Evolutionary conservation across 2,113 vertebrate species (phyloP).

Genomic region (Cryptomyrus ogoouensis): DNA sequence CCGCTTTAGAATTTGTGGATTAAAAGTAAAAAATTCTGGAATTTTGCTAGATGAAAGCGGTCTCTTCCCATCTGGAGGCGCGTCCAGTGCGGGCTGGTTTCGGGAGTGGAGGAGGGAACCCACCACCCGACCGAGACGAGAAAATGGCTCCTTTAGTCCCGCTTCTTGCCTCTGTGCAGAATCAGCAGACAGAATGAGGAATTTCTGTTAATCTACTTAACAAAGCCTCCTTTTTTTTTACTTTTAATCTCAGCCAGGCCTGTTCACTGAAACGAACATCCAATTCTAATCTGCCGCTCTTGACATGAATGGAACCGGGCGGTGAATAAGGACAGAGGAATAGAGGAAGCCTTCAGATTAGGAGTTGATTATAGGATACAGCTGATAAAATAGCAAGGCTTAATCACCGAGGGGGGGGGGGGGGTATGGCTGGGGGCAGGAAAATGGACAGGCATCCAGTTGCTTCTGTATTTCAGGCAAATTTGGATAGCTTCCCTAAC

Average conservation of each 20-base stretch:
- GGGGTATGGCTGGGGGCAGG: neutral
- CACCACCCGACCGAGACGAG: neutral
- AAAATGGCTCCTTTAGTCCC: conserved; percentile 11
- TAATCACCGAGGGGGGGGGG: neutral
- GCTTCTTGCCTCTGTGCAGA: conserved; percentile 29
- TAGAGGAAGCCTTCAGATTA: conserved; percentile 24
- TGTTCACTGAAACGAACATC: conserved; percentile 25
- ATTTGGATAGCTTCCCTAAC: neutral
- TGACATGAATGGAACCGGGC: conserved; percentile 18
- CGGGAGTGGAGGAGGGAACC: neutral
- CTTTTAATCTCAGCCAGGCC: conserved; percentile 34
- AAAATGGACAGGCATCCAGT: neutral
- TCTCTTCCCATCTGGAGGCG: neutral
- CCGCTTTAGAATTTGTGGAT: neutral
- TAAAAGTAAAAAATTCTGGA: neutral
- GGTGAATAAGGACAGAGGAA: conserved; percentile 22
- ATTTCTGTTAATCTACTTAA: conserved; percentile 44
- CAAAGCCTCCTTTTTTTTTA: conserved; percentile 38
- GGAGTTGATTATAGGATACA: conserved; percentile 20
- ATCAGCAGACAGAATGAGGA: conserved; percentile 36
- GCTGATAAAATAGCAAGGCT: conserved; percentile 19
- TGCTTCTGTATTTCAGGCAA: neutral
- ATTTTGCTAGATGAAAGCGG: neutral
- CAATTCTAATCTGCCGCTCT: conserved; percentile 20
- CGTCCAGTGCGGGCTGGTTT: neutral